Conservation (phyloP, 2,797 vertebrate species). For the Siniperca undulata region DNA sequence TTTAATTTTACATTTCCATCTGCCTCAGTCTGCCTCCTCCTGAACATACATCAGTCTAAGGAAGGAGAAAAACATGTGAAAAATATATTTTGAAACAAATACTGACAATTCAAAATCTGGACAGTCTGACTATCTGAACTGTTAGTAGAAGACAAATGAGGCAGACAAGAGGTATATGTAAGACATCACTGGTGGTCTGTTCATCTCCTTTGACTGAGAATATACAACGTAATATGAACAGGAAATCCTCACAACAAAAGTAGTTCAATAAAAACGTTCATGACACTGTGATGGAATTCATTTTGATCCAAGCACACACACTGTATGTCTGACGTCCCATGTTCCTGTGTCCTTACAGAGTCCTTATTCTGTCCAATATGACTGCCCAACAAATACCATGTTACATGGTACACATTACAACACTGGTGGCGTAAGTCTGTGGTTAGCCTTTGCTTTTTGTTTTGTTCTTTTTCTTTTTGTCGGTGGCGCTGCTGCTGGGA, state of each 20-base stretch:
- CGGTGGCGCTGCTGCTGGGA: slow-evolving; percentile 75
- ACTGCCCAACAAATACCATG: background rate
- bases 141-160: background rate
- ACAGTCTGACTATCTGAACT: background rate
- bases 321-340: background rate
- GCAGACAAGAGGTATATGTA: background rate
- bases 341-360: background rate
- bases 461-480: slow-evolving; percentile 88
- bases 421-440: background rate
- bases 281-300: background rate
- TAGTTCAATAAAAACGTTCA: background rate
- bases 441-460: slow-evolving; percentile 75
- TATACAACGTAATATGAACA: background rate
- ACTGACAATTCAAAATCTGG: slow-evolving; percentile 23
- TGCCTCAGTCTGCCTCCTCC: background rate
- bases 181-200: background rate
- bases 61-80: background rate
- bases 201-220: background rate
- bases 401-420: background rate
- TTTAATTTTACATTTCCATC: slow-evolving; percentile 16
- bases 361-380: slow-evolving; percentile 22
- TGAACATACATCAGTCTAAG: background rate
- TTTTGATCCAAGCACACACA: background rate
- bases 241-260: background rate
- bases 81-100: slow-evolving; percentile 19